Evolutionary conservation across 2,888 invertebrate genomes (phyloP).

Genomic region (Tenthredo notha): DNA sequence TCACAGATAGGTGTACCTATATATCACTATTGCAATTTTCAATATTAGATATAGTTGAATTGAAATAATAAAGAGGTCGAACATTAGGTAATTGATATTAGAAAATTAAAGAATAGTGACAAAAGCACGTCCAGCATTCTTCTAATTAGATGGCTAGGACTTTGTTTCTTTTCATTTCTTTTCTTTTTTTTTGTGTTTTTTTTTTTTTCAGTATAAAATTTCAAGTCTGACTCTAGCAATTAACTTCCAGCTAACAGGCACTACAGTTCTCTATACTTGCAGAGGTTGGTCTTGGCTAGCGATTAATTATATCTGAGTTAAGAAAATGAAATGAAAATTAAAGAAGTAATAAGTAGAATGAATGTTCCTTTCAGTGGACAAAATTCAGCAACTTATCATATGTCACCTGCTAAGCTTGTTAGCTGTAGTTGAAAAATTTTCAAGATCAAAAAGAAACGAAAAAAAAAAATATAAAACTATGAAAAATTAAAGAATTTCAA

Average conservation of each 20-base stretch:
- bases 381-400: neutral
- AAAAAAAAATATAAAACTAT: neutral
- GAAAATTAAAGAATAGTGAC: neutral
- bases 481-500: neutral
- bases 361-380: neutral
- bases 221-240: slow-evolving; percentile 29
- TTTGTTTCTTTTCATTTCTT: neutral
- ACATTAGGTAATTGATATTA: slow-evolving; percentile 6
- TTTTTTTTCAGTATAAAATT: neutral
- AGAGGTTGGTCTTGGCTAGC: neutral
- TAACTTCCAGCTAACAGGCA: slow-evolving; percentile 31
- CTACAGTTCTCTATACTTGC: slow-evolving; percentile 7
- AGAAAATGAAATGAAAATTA: neutral
- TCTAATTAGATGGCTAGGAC: neutral
- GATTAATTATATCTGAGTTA: slow-evolving; percentile 29
- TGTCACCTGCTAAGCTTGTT: neutral
- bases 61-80: neutral
- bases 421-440: neutral
- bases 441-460: too few species aligned
- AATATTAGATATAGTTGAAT: neutral
- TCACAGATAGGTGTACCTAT: neutral
- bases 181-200: neutral
- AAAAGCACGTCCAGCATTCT: neutral
- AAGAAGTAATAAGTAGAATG: neutral
- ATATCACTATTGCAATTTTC: neutral